Base-by-base conservation (phyloP, 1,140 invertebrate species). In the Drosophila ogumai region DNA sequence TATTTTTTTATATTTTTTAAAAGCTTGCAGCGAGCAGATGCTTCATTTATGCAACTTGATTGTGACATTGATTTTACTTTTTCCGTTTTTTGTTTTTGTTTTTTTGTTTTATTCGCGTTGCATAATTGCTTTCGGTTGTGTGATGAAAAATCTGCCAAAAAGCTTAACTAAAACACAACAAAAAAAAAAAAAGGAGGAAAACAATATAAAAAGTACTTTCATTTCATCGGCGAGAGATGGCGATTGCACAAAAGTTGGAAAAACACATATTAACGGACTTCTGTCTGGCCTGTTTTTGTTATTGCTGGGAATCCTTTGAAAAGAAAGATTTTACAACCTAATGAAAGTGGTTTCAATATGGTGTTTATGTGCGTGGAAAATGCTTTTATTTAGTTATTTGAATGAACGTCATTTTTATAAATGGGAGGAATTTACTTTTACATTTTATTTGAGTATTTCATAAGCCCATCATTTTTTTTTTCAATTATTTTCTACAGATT, bases 41-140 rank as follows among this genome's bases (percentile, higher is more conserved):
- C 66, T 81, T 81, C 38, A 81, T 81, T 81, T 81, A 81, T 81
- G 73, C 78, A 81, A 77, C 78, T 60, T 43, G 79, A 77, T 81
- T 77, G 79, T 81, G 79, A 73, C 79, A 77, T 76, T 81, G 79
- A 81, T 81, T 81, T 78, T 58, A 55, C 38, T 52, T 72, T 58
- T 71, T 49, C 19, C 10, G 25, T 41, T 58, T 59, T 22, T 28
- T 28, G 28, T 32, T 36, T 47, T 47, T 38, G 28, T 32, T 36
- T 47, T 47, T 38, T 25, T 38, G 19, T 44, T 40, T 34, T 13
- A 22, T 59, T 57, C 25, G 47, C 47, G 34, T 74, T 74, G 71
- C 69, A 75, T 75, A 75, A 75, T 75, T 72, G 68, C 52, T 72
- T 72, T 58, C 47, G 63, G 19, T 52, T 55, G 31, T 61, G 63